Evolutionary conservation across 2,797 vertebrate genomes (phyloP).

Genomic region (Apogon hyalosoma): DNA sequence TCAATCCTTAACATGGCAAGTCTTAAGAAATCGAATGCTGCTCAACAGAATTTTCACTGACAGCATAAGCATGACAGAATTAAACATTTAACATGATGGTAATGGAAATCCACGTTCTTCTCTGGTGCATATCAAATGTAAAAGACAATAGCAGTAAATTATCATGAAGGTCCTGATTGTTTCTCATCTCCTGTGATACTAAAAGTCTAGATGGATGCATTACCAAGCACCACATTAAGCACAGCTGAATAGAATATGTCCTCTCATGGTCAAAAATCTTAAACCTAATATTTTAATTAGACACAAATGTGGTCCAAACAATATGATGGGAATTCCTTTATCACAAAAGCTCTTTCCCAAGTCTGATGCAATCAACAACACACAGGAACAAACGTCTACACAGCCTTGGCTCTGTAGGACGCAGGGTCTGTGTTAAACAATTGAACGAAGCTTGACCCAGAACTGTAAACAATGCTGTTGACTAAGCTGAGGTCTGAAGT

Average conservation of each 20-base stretch:
- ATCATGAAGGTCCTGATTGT: background rate
- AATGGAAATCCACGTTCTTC: background rate
- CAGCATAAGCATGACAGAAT: background rate
- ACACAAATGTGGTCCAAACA: background rate
- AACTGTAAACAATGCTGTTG: slow-evolving; percentile 73
- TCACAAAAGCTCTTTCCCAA: slow-evolving; percentile 31
- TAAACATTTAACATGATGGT: background rate
- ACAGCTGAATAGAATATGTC: slow-evolving; percentile 6
- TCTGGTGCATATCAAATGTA: background rate
- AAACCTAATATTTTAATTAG: background rate
- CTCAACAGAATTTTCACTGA: background rate
- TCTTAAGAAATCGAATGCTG: background rate
- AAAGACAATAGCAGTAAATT: background rate
- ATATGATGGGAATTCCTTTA: slow-evolving; percentile 37
- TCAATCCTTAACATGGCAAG: slow-evolving; percentile 44
- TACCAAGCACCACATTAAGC: background rate
- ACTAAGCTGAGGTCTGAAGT: slow-evolving; percentile 72
- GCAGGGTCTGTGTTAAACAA: slow-evolving; percentile 48
- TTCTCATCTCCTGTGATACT: background rate
- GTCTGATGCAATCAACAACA: slow-evolving; percentile 44
- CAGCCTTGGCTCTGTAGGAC: slow-evolving; percentile 53
- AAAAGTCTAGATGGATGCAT: background rate
- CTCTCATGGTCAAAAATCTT: slow-evolving; percentile 1
- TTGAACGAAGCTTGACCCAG: slow-evolving; percentile 63
- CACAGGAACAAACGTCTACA: slow-evolving; percentile 57